Conservation (phyloP, 1,140 invertebrate species). For the Apis mellifera region Amel_HAv3.1 CM009935.2:5095501-5096000, state of each 20-base stretch:
- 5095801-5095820: not conserved
- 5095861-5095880: constrained; percentile 17
- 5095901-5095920: constrained; percentile 18
- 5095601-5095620: no score
- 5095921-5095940: constrained; percentile 5
- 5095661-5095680: no score
- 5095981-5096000: not conserved
- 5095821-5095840: not conserved
- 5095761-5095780: not conserved
- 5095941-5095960: constrained; percentile 1
- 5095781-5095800: not conserved
- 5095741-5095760: not conserved
- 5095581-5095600: no score
- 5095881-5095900: constrained; percentile 15
- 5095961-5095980: not conserved
- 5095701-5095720: not conserved
- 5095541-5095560: no score
- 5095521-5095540: no score
- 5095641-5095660: no score
- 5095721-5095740: not conserved
- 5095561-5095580: no score
- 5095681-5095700: no score
- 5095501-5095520: not conserved
- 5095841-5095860: not conserved
- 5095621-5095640: not conserved